Evolutionary conservation across 2,113 vertebrate genomes (phyloP).

Genomic region (Hiodon tergisus): DNA sequence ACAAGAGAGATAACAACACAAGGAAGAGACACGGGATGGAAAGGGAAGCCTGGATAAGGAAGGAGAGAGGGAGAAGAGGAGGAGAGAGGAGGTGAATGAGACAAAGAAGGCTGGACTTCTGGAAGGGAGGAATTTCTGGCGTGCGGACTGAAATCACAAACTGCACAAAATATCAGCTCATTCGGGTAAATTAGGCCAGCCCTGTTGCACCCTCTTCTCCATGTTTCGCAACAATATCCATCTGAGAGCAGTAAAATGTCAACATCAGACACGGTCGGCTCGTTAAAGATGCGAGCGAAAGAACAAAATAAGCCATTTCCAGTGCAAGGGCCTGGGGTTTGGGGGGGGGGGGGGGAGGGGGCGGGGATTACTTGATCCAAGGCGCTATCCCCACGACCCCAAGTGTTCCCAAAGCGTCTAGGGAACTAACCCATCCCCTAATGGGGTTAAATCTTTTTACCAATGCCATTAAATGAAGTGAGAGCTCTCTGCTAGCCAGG

Average conservation of each 20-base stretch:
- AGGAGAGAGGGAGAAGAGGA: neutral
- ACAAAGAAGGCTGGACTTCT: neutral
- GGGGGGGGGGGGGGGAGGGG: conserved; percentile 35
- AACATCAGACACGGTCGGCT: conserved; percentile 19
- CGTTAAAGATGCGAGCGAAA: neutral
- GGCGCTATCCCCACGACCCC: neutral
- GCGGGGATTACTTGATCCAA: conserved; percentile 5
- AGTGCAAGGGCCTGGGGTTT: no score
- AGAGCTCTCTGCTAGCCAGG: conserved; percentile 28
- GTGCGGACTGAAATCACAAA: conserved; percentile 58
- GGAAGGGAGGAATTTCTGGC: conserved; percentile 49
- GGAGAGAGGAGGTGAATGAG: neutral
- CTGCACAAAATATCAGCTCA: conserved; percentile 69
- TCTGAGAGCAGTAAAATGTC: conserved; percentile 67
- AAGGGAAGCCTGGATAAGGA: neutral
- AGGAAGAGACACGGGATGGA: neutral
- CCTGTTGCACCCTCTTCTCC: conserved; percentile 47
- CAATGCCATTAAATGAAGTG: conserved; percentile 30
- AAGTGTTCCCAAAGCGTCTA: conserved; percentile 23
- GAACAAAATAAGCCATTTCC: neutral
- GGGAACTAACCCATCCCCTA: conserved; percentile 27
- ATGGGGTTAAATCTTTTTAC: conserved; percentile 37
- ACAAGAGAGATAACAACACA: conserved; percentile 43
- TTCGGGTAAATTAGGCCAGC: conserved; percentile 78
- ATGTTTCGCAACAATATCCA: conserved; percentile 67